Conservation (phyloP, 2,113 vertebrate genomes). For the Pteropus alecto region DNA sequence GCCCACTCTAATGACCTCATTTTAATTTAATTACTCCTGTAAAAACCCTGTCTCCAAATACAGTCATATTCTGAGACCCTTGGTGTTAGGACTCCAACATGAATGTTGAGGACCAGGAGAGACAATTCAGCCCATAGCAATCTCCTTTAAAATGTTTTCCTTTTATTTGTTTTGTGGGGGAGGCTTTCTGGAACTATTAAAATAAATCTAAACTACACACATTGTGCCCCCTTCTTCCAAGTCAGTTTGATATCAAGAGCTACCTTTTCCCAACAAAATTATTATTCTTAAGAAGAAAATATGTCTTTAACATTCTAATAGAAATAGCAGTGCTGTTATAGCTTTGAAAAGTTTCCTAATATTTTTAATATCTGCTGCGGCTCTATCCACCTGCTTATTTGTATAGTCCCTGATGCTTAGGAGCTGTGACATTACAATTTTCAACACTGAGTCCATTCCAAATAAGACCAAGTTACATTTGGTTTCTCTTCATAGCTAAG, state of each 20-base stretch:
- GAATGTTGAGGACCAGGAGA: background rate
- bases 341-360: conserved; percentile 2
- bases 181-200: background rate
- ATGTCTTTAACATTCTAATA: background rate
- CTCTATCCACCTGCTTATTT: background rate
- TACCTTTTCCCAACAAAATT: background rate
- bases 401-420: background rate
- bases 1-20: background rate
- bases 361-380: background rate
- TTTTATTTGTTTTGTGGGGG: background rate
- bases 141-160: background rate
- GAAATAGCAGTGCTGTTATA: background rate
- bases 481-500: conserved; percentile 67
- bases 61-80: background rate
- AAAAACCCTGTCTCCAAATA: background rate
- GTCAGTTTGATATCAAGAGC: background rate
- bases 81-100: background rate
- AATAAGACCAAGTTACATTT: conserved; percentile 26
- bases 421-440: background rate
- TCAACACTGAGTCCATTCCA: conserved; percentile 5
- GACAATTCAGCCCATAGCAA: background rate
- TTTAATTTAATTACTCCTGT: background rate
- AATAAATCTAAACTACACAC: background rate
- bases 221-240: background rate
- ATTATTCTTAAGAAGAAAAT: conserved; percentile 1